Conservation (phyloP, 2,888 invertebrate species). For the Leptinotarsa tumamoca region DNA sequence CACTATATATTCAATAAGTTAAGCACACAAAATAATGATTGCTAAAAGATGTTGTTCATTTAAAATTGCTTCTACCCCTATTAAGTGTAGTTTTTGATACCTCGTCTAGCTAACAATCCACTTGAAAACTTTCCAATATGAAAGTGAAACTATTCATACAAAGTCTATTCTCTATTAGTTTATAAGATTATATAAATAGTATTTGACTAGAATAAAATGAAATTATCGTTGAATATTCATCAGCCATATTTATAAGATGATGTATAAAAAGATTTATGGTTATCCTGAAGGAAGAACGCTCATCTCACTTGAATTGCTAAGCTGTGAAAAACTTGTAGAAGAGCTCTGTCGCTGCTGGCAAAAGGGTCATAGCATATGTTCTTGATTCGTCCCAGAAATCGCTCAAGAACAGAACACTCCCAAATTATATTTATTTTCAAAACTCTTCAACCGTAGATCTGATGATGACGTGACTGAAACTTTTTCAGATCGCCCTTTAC, state of each 20-base stretch:
- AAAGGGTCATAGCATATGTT: too few species aligned
- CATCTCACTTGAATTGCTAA: too few species aligned
- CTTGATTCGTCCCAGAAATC: too few species aligned
- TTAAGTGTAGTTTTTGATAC: constrained; percentile 10
- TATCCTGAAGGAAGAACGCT: too few species aligned
- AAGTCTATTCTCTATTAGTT: constrained; percentile 24
- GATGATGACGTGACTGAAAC: too few species aligned
- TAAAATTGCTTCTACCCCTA: constrained; percentile 12
- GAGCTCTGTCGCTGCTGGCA: too few species aligned
- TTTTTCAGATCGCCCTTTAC: too few species aligned
- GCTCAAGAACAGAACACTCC: too few species aligned
- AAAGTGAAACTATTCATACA: constrained; percentile 35
- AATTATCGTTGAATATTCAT: constrained; percentile 20
- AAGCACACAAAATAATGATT: constrained; percentile 9
- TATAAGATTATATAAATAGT: constrained; percentile 27
- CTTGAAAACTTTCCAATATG: constrained; percentile 36
- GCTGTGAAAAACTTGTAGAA: too few species aligned
- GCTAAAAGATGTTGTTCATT: constrained; percentile 13
- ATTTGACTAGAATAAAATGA: constrained; percentile 38
- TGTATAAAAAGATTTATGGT: too few species aligned
- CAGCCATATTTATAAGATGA: background rate
- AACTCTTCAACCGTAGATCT: too few species aligned
- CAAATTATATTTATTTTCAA: too few species aligned
- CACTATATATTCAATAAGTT: background rate
- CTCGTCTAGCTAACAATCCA: constrained; percentile 39